phyloP scores from a whole-genome alignment of 2,113 vertebrate genomes.

The Felis catus region F.catus_Fca126_mat1.0 CM031412.1:20044501-20045000 shows the following conservation, averaged over 20 bases:
- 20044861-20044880: background rate
- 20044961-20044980: background rate
- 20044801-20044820: background rate
- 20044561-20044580: too few relatives aligned
- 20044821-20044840: background rate
- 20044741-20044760: background rate
- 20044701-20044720: background rate
- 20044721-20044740: slow-evolving; percentile 27
- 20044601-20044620: too few relatives aligned
- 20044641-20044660: too few relatives aligned
- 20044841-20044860: background rate
- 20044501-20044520: too few relatives aligned
- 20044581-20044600: too few relatives aligned
- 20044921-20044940: background rate
- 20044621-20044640: too few relatives aligned
- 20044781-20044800: background rate
- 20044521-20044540: too few relatives aligned
- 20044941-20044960: slow-evolving; percentile 41
- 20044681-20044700: too few relatives aligned
- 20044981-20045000: background rate
- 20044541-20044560: too few relatives aligned
- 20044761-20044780: background rate
- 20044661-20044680: too few relatives aligned
- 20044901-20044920: background rate
- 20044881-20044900: background rate